Conservation (phyloP, 2,113 vertebrate species). For the Macaca fascicularis region DNA sequence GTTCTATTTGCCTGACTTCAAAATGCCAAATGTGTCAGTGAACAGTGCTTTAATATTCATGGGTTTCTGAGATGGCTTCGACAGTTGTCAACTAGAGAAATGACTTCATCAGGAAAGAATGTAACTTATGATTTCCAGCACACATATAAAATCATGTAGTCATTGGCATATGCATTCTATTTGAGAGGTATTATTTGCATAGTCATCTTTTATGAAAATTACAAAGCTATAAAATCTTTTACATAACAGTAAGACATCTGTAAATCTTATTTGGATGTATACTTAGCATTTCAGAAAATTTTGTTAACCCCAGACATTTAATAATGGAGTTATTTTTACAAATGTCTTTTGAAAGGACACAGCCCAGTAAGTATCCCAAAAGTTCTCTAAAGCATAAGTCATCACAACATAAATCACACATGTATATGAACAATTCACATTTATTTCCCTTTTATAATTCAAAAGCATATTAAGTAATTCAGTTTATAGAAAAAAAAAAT, state of each 20-base stretch:
- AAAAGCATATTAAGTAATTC: neutral
- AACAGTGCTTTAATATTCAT: constrained; percentile 88
- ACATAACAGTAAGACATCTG: neutral
- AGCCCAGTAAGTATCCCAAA: neutral
- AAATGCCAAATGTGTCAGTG: constrained; percentile 85
- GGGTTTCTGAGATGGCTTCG: constrained; percentile 81
- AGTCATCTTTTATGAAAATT: constrained; percentile 53
- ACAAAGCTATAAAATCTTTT: constrained; percentile 38
- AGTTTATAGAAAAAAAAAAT: neutral
- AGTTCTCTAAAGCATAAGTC: neutral
- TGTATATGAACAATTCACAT: neutral
- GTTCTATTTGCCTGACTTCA: constrained; percentile 87
- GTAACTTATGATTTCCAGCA: constrained; percentile 79
- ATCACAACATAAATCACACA: neutral
- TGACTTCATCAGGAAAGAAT: constrained; percentile 83
- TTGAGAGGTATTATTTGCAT: constrained; percentile 55
- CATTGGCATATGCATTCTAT: constrained; percentile 56
- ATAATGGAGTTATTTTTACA: neutral
- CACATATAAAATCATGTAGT: constrained; percentile 57
- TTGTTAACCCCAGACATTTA: neutral
- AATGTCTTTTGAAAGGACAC: neutral
- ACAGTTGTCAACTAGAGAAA: constrained; percentile 87
- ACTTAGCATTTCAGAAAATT: neutral
- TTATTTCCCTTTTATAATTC: constrained; percentile 4
- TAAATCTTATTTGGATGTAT: neutral